Conservation (phyloP, 2,888 invertebrate species). For the Phrixothrix hirtus region DNA sequence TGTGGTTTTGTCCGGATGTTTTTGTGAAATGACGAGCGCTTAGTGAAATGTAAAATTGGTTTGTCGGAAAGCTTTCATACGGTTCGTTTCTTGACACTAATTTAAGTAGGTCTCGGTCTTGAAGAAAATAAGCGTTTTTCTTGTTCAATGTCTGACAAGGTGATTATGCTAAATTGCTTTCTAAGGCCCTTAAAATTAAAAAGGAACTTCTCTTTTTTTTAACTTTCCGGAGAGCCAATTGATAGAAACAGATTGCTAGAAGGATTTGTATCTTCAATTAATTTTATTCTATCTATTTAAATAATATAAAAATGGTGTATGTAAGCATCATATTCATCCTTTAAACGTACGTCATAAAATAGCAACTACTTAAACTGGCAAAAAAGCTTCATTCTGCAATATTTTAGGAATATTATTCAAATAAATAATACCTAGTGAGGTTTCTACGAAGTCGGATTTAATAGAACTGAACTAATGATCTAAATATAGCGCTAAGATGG, state of each 20-base stretch:
- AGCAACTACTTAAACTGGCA: background rate
- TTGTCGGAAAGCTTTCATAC: slow-evolving; percentile 42
- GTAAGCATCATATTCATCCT: background rate
- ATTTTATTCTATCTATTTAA: background rate
- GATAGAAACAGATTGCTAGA: slow-evolving; percentile 17
- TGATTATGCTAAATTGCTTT: slow-evolving; percentile 33
- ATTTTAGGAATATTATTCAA: too few relatives aligned
- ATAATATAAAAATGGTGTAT: background rate
- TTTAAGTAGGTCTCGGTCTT: slow-evolving; percentile 37
- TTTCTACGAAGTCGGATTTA: too few relatives aligned
- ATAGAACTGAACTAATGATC: too few relatives aligned
- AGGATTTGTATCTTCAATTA: slow-evolving; percentile 14
- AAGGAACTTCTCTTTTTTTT: slow-evolving; percentile 22
- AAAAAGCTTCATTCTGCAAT: too few relatives aligned
- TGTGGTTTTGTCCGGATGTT: slow-evolving; percentile 22
- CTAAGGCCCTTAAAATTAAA: slow-evolving; percentile 30
- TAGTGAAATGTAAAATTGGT: slow-evolving; percentile 44
- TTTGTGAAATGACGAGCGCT: slow-evolving; percentile 37
- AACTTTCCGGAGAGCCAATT: slow-evolving; percentile 17
- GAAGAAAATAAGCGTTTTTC: slow-evolving; percentile 30
- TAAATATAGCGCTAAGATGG: too few relatives aligned
- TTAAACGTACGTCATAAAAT: background rate
- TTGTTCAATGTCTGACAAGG: slow-evolving; percentile 29
- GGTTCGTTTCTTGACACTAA: slow-evolving; percentile 43
- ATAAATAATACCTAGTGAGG: too few relatives aligned